phyloP scores from a whole-genome alignment of 2,888 invertebrate genomes.

The Auanema sp. region DNA sequence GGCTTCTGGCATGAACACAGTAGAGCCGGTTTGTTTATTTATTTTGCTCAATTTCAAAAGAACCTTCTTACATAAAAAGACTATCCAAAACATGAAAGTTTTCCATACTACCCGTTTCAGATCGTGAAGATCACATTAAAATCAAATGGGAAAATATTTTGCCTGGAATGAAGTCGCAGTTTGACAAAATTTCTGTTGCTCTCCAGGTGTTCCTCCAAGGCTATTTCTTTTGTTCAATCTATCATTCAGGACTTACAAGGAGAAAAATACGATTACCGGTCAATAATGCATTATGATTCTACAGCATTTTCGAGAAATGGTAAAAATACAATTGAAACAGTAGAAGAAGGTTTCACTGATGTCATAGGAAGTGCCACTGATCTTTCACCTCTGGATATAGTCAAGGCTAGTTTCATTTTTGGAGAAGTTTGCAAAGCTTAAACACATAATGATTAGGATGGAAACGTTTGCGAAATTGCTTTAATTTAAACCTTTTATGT shows the following conservation, averaged over 20 bases:
- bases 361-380: slow-evolving; percentile 61
- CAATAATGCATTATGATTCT: slow-evolving; percentile 63
- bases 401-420: slow-evolving; percentile 44
- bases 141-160: slow-evolving; percentile 65
- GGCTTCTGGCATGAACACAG: slow-evolving; percentile 64
- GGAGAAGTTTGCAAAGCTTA: neutral
- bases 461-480: neutral
- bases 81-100: neutral
- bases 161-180: slow-evolving; percentile 63
- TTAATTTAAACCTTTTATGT: neutral
- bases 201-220: slow-evolving; percentile 28
- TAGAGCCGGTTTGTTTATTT: slow-evolving; percentile 46
- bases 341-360: slow-evolving; percentile 56
- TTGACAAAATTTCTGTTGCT: slow-evolving; percentile 56
- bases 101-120: slow-evolving; percentile 29
- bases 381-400: slow-evolving; percentile 58
- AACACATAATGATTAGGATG: neutral
- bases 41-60: neutral
- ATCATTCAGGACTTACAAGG: slow-evolving; percentile 56
- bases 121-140: slow-evolving; percentile 66
- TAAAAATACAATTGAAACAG: slow-evolving; percentile 61
- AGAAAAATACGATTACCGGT: slow-evolving; percentile 62
- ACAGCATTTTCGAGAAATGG: slow-evolving; percentile 63
- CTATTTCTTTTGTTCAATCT: neutral
- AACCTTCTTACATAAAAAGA: neutral